Conservation (phyloP, 2,888 invertebrate genomes). For the Xylota sylvarum region DNA sequence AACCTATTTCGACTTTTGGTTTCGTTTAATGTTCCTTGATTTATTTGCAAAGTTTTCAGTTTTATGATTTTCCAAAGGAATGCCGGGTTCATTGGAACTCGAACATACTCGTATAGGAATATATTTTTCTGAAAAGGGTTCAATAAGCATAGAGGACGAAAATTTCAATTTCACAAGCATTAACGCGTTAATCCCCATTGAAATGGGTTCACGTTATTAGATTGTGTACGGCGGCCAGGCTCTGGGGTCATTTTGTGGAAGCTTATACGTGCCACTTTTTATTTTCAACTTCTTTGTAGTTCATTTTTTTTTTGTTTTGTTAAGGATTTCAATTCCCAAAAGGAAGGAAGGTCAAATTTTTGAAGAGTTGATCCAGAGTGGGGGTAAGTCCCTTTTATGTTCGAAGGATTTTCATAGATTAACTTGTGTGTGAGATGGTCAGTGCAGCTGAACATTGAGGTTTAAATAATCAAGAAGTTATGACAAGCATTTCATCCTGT, state of each 20-base stretch:
- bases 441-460: background rate
- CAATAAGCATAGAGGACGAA: background rate
- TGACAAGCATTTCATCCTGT: background rate
- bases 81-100: background rate
- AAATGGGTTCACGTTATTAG: conserved; percentile 45
- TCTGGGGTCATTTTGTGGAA: conserved; percentile 7
- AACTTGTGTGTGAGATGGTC: conserved; percentile 19
- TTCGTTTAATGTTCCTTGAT: background rate
- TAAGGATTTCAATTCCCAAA: conserved; percentile 3
- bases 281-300: conserved; percentile 17
- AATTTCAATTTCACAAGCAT: conserved; percentile 44
- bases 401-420: conserved; percentile 14
- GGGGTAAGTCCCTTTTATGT: conserved; percentile 1
- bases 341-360: conserved; percentile 13
- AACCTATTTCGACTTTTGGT: background rate
- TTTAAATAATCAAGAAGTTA: background rate
- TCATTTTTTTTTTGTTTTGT: background rate
- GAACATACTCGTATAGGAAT: background rate
- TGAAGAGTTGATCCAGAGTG: conserved; percentile 32
- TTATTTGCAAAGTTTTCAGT: background rate
- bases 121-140: conserved; percentile 8
- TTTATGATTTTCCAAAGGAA: background rate
- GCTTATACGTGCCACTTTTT: conserved; percentile 41
- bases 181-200: conserved; percentile 45
- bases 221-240: background rate